Percentiles rank a stretch among this genome's conserved stretches.
phyloP scores from a whole-genome alignment of 2,113 vertebrate genomes.

The Hypomesus transpacificus region DNA sequence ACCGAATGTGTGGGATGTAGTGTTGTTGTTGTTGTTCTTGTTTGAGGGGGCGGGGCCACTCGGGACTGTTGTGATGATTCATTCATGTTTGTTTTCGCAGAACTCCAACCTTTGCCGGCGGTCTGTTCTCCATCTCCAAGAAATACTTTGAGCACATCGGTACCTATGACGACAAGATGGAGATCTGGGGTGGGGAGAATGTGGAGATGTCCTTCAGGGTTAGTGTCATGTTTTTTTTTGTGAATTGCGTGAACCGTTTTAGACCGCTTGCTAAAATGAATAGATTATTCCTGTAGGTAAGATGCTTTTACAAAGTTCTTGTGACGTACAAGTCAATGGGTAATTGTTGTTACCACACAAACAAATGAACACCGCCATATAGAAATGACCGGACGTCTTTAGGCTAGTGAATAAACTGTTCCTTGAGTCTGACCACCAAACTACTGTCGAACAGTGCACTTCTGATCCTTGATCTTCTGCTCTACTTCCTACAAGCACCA shows the following conservation, averaged over 20 bases:
- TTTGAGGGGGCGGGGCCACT: background rate
- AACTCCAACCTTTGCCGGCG: slow-evolving; percentile 92
- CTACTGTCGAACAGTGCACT: too few species aligned
- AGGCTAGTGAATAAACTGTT: too few species aligned
- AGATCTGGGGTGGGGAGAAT: slow-evolving; percentile 99
- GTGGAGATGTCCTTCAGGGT: slow-evolving; percentile 99
- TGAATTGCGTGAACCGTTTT: background rate
- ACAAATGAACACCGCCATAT: too few species aligned
- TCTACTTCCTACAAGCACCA: background rate
- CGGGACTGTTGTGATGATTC: background rate
- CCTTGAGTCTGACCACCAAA: too few species aligned
- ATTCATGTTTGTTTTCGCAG: slow-evolving; percentile 56
- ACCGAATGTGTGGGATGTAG: background rate
- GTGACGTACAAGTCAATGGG: too few species aligned
- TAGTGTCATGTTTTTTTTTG: slow-evolving; percentile 38
- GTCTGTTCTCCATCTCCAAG: slow-evolving; percentile 91
- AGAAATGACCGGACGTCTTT: too few species aligned
- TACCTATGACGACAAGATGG: slow-evolving; percentile 96
- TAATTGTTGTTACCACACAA: too few species aligned
- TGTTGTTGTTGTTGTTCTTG: background rate
- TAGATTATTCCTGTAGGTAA: too few species aligned
- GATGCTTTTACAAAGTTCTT: background rate
- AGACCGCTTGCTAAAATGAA: too few species aligned
- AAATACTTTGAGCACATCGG: slow-evolving; percentile 94
- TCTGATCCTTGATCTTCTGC: too few species aligned